A percentile compares a stretch with the other conserved stretches of the same genome.
These are phyloP conservation scores for Phalera bucephala DNA, from an alignment of 2,888 invertebrate species.

Conservation along the genomic window DNA sequence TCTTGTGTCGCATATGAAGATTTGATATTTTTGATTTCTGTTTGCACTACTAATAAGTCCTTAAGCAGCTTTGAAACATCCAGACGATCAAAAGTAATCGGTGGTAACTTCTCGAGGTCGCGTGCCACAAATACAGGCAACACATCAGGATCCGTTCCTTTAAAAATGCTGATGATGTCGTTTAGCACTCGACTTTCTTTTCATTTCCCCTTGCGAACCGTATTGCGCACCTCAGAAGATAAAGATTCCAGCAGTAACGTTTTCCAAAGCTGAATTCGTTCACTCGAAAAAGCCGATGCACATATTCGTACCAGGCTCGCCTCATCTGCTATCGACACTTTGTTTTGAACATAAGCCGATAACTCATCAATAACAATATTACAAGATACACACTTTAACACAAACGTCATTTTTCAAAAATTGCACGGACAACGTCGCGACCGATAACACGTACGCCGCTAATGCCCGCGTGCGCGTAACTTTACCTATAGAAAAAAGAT, in stretches of 20 bases:
- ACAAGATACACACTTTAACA: constrained; percentile 1
- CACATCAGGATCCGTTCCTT: not conserved
- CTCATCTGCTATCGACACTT: not conserved
- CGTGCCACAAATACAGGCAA: constrained; percentile 7
- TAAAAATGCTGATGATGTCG: not conserved
- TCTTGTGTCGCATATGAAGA: too few relatives aligned
- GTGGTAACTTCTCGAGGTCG: too few relatives aligned
- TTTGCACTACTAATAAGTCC: too few relatives aligned
- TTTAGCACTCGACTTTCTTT: not conserved
- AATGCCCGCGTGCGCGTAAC: too few relatives aligned
- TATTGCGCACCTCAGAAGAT: not conserved
- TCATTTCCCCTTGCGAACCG: not conserved
- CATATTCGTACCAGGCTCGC: constrained; percentile 1
- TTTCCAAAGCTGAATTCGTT: not conserved
- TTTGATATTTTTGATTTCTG: too few relatives aligned
- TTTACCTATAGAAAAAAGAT: too few relatives aligned
- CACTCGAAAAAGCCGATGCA: not conserved
- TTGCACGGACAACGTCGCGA: too few relatives aligned
- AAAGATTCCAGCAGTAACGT: not conserved
- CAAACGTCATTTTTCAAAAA: too few relatives aligned
- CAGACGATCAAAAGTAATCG: too few relatives aligned
- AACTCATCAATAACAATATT: constrained; percentile 7
- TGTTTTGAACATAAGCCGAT: constrained; percentile 1
- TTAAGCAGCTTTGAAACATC: too few relatives aligned
- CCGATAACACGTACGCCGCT: too few relatives aligned